Evolutionary conservation across 2,797 vertebrate genomes (phyloP), one percentile per base, ranked within the genome.

Genomic region (Sebastes alutus): DNA sequence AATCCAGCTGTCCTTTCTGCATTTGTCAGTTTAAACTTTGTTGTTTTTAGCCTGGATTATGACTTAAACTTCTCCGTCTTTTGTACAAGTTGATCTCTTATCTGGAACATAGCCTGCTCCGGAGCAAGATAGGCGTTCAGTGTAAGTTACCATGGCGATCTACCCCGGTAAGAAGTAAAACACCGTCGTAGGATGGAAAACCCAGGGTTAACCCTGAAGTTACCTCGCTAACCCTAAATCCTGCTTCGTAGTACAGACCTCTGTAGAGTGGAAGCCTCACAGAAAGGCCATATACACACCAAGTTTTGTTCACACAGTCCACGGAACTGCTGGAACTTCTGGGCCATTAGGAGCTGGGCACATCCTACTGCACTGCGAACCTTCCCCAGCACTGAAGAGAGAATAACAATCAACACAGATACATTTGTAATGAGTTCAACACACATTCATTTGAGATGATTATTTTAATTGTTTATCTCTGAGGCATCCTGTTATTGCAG

Each of bases 271-370:
- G 25, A 68, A 12, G 54, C 2, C 3, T 65, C 30, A 68, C 30
- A 79, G 11, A 58, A 22, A 75, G n/a, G 2, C 1, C 32, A 55
- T 20, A 96, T 77, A 97, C 97, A 95, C 89, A 99, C 99, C 99
- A 99, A 91, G 96, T 99, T 99, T 93, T 99, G 99, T 77, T 99
- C 98, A 94, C 99, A 99, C 91, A 99, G 96, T 81, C 98, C 98
- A 2, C 97, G 97, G 93, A 99, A 99, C 93, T 99, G 99, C 95
- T 99, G 97, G 94, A 99, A 99, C 95, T 99, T 99, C 96, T 99
- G 97, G 76, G 97, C 97, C 94, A 99, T 99, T 52, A 99, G 94
- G 92, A 99, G 96, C 94, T 99, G 98, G 85, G 99, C 99, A 72
- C 98, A 97, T 95, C 98, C 98, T 85, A 99, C 97, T 11, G 98